Percentiles rank a stretch among this genome's conserved stretches.
These are phyloP conservation scores for Calephelis nemesis DNA, from an alignment of 1,140 invertebrate genomes.

Conservation along the genomic window DNA sequence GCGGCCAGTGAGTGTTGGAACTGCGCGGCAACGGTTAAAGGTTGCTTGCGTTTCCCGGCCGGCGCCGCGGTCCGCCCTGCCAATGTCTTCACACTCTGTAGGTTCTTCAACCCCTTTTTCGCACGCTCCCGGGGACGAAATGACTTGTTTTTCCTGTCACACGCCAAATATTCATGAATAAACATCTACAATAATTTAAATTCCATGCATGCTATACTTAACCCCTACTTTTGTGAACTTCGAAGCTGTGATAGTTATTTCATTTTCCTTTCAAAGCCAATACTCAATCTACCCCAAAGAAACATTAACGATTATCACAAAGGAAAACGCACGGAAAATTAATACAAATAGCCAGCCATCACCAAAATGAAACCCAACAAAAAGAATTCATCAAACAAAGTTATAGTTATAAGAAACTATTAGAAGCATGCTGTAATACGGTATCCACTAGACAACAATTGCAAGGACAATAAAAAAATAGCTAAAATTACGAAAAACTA, in stretches of 20 bases:
- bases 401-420: background rate
- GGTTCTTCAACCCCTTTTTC: conserved; percentile 91
- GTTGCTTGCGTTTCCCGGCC: conserved; percentile 89
- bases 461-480: background rate
- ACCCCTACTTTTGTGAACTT: conserved; percentile 8
- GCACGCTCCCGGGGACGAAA: conserved; percentile 89
- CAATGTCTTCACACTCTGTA: conserved; percentile 93
- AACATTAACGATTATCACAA: conserved; percentile 11
- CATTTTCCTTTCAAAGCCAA: background rate
- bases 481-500: background rate
- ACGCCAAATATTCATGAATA: background rate
- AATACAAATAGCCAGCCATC: conserved; percentile 17
- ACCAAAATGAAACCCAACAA: conserved; percentile 13
- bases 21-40: conserved; percentile 95
- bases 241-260: conserved; percentile 1
- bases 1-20: conserved; percentile 95
- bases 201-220: conserved; percentile 19
- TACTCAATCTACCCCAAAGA: background rate
- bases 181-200: too few relatives aligned
- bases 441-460: conserved; percentile 6
- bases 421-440: background rate
- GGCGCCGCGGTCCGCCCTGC: conserved; percentile 85
- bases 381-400: conserved; percentile 15
- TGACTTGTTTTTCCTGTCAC: conserved; percentile 92
- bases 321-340: conserved; percentile 18